Evolutionary conservation across 2,888 invertebrate species (phyloP).

Genomic region (Eupeodes latifasciatus): DNA sequence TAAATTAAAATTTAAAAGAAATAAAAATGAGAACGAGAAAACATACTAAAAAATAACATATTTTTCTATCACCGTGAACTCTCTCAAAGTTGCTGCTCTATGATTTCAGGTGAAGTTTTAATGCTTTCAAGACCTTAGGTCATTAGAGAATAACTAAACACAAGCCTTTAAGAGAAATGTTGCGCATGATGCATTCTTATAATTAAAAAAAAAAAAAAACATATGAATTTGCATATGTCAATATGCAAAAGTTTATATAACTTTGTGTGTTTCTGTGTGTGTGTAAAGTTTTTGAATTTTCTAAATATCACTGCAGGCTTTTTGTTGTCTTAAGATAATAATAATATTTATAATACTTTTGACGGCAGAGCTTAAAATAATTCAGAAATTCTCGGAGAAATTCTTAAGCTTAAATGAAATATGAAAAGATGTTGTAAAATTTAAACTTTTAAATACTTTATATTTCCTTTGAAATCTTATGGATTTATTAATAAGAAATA

Average conservation of each 20-base stretch:
- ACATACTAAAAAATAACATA: not conserved
- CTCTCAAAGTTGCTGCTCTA: not conserved
- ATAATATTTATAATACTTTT: too few species aligned
- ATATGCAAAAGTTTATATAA: not conserved
- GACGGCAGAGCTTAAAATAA: too few species aligned
- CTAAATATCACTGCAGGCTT: too few species aligned
- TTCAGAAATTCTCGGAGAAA: too few species aligned
- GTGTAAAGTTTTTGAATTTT: not conserved
- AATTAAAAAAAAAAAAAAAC: not conserved
- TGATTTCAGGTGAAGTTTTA: constrained; percentile 1
- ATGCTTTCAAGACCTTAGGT: constrained; percentile 14
- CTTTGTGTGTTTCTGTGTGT: too few species aligned
- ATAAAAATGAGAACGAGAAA: not conserved
- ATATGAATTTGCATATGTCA: not conserved
- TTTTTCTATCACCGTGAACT: constrained; percentile 9
- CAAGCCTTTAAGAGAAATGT: not conserved
- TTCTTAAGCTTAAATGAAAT: too few species aligned
- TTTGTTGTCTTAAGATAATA: too few species aligned
- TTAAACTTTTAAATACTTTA: too few species aligned
- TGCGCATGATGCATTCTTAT: constrained; percentile 9
- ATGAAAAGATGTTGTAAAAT: too few species aligned
- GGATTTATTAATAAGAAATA: too few species aligned
- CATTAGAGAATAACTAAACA: constrained; percentile 19
- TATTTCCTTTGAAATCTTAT: too few species aligned
- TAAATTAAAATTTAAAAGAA: not conserved